Percentiles rank a stretch among this genome's conserved stretches.
Conservation (phyloP, 2,113 vertebrate species). For the Jacana jacana region DNA sequence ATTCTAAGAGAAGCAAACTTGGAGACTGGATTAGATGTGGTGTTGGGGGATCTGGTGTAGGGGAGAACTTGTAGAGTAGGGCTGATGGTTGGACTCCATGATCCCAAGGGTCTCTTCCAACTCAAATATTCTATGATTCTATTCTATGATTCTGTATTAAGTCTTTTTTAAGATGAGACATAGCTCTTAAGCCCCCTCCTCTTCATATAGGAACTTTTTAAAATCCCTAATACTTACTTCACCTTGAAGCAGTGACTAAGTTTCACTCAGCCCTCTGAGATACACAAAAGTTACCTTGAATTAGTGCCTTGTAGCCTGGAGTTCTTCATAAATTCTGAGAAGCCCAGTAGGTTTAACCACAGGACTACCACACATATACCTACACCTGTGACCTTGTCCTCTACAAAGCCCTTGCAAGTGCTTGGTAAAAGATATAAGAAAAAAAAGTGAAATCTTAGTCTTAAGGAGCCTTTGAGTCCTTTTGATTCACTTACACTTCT, state of each 20-base stretch:
- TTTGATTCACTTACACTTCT: neutral
- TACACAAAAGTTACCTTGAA: neutral
- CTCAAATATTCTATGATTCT: too few relatives aligned
- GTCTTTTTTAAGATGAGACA: neutral
- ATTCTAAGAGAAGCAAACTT: neutral
- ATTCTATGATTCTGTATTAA: too few relatives aligned
- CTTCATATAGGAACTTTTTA: neutral
- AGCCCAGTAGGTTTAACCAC: neutral
- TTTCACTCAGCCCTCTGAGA: neutral
- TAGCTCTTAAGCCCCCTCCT: neutral
- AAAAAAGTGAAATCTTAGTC: neutral
- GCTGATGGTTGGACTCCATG: too few relatives aligned
- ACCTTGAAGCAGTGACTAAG: neutral
- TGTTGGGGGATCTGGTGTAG: too few relatives aligned
- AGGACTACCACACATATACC: neutral
- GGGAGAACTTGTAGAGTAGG: too few relatives aligned
- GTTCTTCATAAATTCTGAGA: neutral
- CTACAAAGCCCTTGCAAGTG: neutral
- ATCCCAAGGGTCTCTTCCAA: too few relatives aligned
- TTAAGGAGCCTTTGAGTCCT: neutral
- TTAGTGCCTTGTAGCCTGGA: neutral
- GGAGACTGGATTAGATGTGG: neutral
- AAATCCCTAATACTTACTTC: neutral
- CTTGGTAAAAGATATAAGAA: neutral
- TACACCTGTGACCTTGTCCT: neutral